These are phyloP conservation scores for Vannuccia rotundouncinata DNA, from an alignment of 2,888 invertebrate species.

Conservation along the genomic window DNA sequence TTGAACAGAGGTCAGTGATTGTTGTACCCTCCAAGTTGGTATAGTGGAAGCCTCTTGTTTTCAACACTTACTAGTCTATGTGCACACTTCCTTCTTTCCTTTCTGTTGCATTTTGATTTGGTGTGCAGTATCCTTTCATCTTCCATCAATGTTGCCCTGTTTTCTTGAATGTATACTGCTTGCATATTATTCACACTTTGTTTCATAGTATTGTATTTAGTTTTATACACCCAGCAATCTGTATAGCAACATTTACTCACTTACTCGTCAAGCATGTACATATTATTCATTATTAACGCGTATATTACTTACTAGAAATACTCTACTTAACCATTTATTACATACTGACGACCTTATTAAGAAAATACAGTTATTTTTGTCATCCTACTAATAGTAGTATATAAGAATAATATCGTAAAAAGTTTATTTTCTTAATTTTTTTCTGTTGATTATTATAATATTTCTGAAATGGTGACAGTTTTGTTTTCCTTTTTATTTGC, in stretches of 20 bases:
- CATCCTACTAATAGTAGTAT: neutral
- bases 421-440: neutral
- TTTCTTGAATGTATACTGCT: neutral
- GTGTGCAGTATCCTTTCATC: neutral
- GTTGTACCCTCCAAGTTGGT: neutral
- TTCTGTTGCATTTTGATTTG: neutral
- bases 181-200: neutral
- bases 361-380: neutral
- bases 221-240: too few species aligned
- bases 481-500: neutral
- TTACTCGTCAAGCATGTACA: neutral
- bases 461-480: neutral
- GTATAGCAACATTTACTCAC: too few species aligned
- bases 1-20: neutral
- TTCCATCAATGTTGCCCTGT: neutral
- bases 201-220: too few species aligned
- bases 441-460: neutral
- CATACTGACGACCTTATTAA: neutral
- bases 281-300: neutral
- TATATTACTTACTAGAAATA: neutral
- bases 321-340: neutral
- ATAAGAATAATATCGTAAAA: neutral
- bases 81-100: neutral
- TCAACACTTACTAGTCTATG: neutral
- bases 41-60: neutral